These are phyloP conservation scores for Clupea harengus DNA, from an alignment of 2,113 vertebrate species.

Conservation along the genomic window DNA sequence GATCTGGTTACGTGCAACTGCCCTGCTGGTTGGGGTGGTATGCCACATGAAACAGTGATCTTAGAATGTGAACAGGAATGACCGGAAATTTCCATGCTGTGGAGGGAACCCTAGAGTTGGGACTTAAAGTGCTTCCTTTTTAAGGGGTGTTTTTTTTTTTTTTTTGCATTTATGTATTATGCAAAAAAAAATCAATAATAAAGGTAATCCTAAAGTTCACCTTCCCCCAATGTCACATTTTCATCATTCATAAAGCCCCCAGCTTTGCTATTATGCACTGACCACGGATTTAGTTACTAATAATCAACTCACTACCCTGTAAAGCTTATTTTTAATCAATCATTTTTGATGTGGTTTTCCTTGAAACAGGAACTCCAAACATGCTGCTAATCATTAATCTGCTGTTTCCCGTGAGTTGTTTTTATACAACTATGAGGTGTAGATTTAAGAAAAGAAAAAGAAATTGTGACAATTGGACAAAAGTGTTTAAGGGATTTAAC, in stretches of 20 bases:
- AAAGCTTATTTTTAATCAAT: slow-evolving; percentile 26
- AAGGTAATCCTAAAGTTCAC: background rate
- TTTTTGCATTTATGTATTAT: slow-evolving; percentile 13
- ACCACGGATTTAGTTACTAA: background rate
- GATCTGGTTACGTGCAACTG: slow-evolving; percentile 32
- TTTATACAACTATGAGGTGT: background rate
- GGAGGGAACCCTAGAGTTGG: background rate
- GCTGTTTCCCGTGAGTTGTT: background rate
- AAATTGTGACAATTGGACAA: background rate
- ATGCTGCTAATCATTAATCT: slow-evolving; percentile 58
- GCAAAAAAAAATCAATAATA: slow-evolving; percentile 31
- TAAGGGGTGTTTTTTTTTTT: background rate
- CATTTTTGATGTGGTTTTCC: slow-evolving; percentile 22
- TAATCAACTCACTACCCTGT: slow-evolving; percentile 32
- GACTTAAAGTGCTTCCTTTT: background rate
- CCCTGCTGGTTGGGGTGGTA: slow-evolving; percentile 83
- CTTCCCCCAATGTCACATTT: background rate
- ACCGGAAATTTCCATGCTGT: background rate
- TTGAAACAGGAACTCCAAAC: slow-evolving; percentile 38
- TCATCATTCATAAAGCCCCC: background rate
- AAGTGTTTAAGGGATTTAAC: background rate
- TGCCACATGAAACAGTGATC: slow-evolving; percentile 44
- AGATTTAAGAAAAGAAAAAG: background rate
- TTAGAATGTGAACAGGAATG: slow-evolving; percentile 17
- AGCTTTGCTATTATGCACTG: slow-evolving; percentile 2